Evolutionary conservation across 92 coral and sea anemone genomes (phyloP), one percentile per base, ranked within the genome.

Genomic region (Isaurus tuberculatus): DNA sequence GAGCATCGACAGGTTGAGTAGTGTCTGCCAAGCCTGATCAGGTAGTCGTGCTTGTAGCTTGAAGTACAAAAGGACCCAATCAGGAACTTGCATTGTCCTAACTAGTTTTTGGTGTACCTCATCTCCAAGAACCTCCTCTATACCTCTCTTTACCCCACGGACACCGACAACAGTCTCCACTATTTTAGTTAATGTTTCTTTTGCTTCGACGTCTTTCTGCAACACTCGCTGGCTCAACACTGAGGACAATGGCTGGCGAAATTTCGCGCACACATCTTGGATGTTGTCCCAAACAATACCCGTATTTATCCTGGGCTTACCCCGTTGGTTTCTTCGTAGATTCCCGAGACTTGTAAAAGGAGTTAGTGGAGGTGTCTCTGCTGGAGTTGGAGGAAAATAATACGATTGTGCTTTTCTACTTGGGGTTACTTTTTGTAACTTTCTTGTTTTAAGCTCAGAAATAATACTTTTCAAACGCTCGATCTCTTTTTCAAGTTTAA

Each of bases 61-160:
- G 25, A 63, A 20, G 69, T 63, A 63, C 19, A 63, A 23, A 13
- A 63, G 30, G 25, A 51, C 58, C 58, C 58, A 51, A 19, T 51
- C 58, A 19, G 58, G 58, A 51, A 51, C 58, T 51, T 25, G 17
- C 40, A 66, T 8, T 31, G 72, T 9, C 20, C 30, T 31, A 11
- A 66, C 19, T 10, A 66, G 44, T 66, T 31, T 29, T 31, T 10
- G 72, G 20, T 66, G 72, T 11, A 66, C 72, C 15, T 27, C 72
- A 31, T 66, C 72, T 33, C 72, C 72, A 4, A 66, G 42, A 5
- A 66, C 72, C 10, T 29, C 72, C 37, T 31, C 19, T 33, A 66
- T 33, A 28, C 72, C 72, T 19, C 72, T 66, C 26, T 66, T 66
- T 14, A 66, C 40, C 10, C 72, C 72, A 66, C 72, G 46, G 72